Percentiles rank a stretch among this genome's conserved stretches.
These are phyloP conservation scores for Eonycteris spelaea DNA, from an alignment of 2,113 vertebrate genomes.

Conservation along the genomic window DNA sequence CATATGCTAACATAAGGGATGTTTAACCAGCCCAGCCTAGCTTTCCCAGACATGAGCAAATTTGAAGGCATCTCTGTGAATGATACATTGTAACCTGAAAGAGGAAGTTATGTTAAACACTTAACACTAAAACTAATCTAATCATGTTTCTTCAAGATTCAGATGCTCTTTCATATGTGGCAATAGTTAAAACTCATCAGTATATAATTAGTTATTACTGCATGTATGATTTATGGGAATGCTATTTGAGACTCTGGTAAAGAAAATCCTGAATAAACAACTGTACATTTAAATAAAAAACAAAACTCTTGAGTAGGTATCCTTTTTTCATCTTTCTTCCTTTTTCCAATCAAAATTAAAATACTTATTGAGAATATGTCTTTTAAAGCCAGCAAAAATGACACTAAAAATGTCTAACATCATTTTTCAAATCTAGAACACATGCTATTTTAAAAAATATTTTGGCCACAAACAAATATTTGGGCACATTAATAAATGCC, in stretches of 20 bases:
- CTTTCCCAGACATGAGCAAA: neutral
- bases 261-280: constrained; percentile 43
- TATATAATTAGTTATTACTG: constrained; percentile 39
- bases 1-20: neutral
- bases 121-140: constrained; percentile 33
- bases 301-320: neutral
- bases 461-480: constrained; percentile 55
- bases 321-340: neutral
- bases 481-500: constrained; percentile 61
- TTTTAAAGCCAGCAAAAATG: constrained; percentile 48
- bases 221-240: constrained; percentile 14
- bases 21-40: neutral
- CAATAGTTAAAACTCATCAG: constrained; percentile 47
- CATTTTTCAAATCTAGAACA: constrained; percentile 59
- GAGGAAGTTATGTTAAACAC: neutral
- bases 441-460: constrained; percentile 53
- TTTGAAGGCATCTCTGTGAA: neutral
- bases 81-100: neutral
- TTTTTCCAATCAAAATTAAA: constrained; percentile 59
- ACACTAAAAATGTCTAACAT: constrained; percentile 39
- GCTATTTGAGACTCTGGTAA: neutral
- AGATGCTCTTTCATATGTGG: neutral
- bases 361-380: constrained; percentile 20
- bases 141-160: constrained; percentile 40
- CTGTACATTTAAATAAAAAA: constrained; percentile 17